Base-by-base conservation (phyloP, 1,140 invertebrate genomes). In the Anoplolepis gracilipes region DNA sequence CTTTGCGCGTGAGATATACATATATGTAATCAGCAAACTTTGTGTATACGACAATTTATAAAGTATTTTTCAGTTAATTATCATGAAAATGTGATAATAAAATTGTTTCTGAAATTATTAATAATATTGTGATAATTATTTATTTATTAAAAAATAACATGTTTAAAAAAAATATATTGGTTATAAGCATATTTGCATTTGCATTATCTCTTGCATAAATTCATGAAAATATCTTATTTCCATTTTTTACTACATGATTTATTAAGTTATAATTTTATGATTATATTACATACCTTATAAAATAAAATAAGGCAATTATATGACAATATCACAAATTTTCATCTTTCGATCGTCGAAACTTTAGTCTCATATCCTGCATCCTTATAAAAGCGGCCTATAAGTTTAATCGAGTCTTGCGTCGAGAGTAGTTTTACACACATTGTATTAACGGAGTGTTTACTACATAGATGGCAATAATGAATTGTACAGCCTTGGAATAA, bases 401-500 rank as follows among this genome's bases (percentile, higher is more conserved):
- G n/a, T 49, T 22, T 49, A 62, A 49, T 33, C 67, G 67, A 22
- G 13, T 28, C 22, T 28, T 22, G 53, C 22, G 30, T 19, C 16
- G 59, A 72, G 28, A 73, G 36, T 59, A 59, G 25, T 72, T 59
- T 61, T 25, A 72, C 53, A 13, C 78, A 82, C 78, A 72, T 72
- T 73, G 78, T 82, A 46, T 72, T 25, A 72, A 73, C 16, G 25
- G 42, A 59, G 78, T 72, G 78, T 73, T 82, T 73, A 49, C 25
- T 25, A 39, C 78, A 33, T 36, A 33, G 67, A 82, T 73, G 67
- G 67, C 25, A 59, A 72, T 82, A 82, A 82, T 82, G 55, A 82
- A 82, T 73, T 30, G 55, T 73, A 33, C 55, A 82, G 53, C 78
- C 78, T 82, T 82, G 78, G 67, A 82, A 82, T 82, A 82, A 82